Evolutionary conservation across 2,888 invertebrate genomes (phyloP), one percentile per base, ranked within the genome.

Genomic region (Erpobdella octoculata): DNA sequence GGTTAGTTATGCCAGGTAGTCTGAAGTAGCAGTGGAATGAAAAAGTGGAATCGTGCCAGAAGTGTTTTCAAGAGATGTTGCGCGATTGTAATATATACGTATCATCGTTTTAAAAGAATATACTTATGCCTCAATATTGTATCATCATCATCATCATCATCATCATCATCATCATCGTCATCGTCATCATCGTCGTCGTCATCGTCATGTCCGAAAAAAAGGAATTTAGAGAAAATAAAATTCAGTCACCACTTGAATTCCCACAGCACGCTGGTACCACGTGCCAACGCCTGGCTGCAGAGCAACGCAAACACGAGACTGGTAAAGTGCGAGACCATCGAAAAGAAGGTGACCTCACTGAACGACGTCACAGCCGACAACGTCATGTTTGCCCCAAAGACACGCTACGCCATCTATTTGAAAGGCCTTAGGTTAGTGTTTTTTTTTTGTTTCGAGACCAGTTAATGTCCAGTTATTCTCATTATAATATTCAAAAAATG

Each of bases 251-350:
- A 41, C 21, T 53, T 53, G n/a, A 25, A 53, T 18, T 18, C 21
- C n/a, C 5, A 69, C 66, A 77, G 77, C 61, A 76, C 77, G 9
- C 68, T 77, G 64, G 72, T 77, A 31, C 77, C 77, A 12, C 76
- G 73, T 65, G 76, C 75, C 37, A 77, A 77, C 64, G 25, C 67
- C 21, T 77, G 77, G 77, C 72, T 77, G 21, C 74, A 73, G 53
- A 73, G 74, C 35, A 75, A 77, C 64, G 36, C 70, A 18, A 37
- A 46, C 35, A 59, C 75, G 8, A 72, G 69, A 33, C 73, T 77
- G 48, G 66, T 77, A 36, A 75, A 76, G 41, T 77, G 77, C 59
- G 77, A 77, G 70, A 77, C 77, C 18, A 65, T 77, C 12, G 77
- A 77, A 68, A 76, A 75, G 69, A 77, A 76, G 71, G 59, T 73